Evolutionary conservation across 2,888 invertebrate species (phyloP).

Genomic region (Laothoe populi): DNA sequence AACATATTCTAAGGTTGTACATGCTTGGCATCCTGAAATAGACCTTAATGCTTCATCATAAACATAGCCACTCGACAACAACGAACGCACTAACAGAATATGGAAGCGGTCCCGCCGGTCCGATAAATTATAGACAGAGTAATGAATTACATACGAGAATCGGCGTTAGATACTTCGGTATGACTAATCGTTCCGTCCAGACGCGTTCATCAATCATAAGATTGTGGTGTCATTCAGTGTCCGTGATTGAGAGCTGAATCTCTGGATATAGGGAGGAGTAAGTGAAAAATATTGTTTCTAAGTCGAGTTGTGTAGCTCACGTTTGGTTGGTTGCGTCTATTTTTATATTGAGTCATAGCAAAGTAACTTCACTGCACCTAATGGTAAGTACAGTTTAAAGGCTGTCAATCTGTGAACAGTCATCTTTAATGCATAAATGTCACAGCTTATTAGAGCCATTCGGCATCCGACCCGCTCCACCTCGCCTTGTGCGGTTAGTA

Average conservation of each 20-base stretch:
- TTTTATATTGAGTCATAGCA: neutral
- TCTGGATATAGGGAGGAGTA: slow-evolving; percentile 49
- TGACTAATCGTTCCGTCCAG: slow-evolving; percentile 68
- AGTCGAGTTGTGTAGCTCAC: neutral
- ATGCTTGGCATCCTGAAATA: too few species aligned
- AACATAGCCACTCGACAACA: neutral
- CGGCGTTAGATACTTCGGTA: slow-evolving; percentile 45
- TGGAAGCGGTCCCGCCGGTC: slow-evolving; percentile 28
- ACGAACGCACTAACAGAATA: slow-evolving; percentile 35
- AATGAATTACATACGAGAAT: slow-evolving; percentile 51
- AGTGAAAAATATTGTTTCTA: slow-evolving; percentile 28
- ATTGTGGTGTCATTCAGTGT: slow-evolving; percentile 59
- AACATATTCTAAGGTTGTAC: too few species aligned
- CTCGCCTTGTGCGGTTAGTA: too few species aligned
- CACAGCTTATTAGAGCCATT: too few species aligned
- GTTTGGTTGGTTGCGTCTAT: neutral
- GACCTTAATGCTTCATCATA: too few species aligned
- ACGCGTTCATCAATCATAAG: slow-evolving; percentile 63
- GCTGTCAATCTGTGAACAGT: too few species aligned
- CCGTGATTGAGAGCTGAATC: slow-evolving; percentile 60
- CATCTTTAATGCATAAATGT: too few species aligned
- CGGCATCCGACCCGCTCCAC: too few species aligned
- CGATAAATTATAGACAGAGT: slow-evolving; percentile 42
- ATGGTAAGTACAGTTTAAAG: too few species aligned
- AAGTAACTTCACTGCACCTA: too few species aligned